Conservation (phyloP, 2,888 invertebrate species). For the Ochlodes sylvanus region DNA sequence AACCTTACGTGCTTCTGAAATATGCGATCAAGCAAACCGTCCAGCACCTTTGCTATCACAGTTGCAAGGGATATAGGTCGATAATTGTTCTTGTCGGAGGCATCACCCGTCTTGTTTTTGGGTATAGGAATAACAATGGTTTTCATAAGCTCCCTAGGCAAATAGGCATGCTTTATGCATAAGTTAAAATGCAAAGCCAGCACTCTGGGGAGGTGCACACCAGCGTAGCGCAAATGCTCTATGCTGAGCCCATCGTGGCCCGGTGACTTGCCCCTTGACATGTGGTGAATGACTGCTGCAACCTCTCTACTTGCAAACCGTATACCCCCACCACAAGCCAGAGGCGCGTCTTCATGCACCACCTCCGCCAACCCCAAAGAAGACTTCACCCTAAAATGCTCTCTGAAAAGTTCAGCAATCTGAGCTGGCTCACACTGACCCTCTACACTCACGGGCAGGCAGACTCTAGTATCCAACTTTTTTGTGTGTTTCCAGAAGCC, state of each 20-base stretch:
- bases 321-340: not conserved
- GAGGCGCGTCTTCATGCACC: not conserved
- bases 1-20: slow-evolving; percentile 9
- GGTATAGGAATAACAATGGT: not conserved
- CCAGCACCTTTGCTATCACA: slow-evolving; percentile 27
- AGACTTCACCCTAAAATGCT: slow-evolving; percentile 5
- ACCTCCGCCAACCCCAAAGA: not conserved
- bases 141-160: slow-evolving; percentile 6
- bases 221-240: slow-evolving; percentile 41
- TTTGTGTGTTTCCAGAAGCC: slow-evolving; percentile 29
- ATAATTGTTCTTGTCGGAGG: slow-evolving; percentile 1
- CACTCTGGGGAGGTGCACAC: too few species aligned
- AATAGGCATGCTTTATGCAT: not conserved
- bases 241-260: slow-evolving; percentile 43
- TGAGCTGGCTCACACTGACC: slow-evolving; percentile 5
- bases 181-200: slow-evolving; percentile 28
- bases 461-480: slow-evolving; percentile 27
- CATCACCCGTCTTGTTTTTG: slow-evolving; percentile 17
- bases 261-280: slow-evolving; percentile 42
- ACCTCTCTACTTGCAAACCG: slow-evolving; percentile 10
- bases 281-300: slow-evolving; percentile 19
- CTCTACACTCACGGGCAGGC: slow-evolving; percentile 7
- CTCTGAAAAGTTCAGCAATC: not conserved
- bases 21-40: slow-evolving; percentile 34
- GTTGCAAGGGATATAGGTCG: slow-evolving; percentile 1